A percentile compares a stretch with the other conserved stretches of the same genome.
These are phyloP conservation scores for Phoenoteleia sp. DNA, from an alignment of 2,888 invertebrate genomes.

Conservation along the genomic window DNA sequence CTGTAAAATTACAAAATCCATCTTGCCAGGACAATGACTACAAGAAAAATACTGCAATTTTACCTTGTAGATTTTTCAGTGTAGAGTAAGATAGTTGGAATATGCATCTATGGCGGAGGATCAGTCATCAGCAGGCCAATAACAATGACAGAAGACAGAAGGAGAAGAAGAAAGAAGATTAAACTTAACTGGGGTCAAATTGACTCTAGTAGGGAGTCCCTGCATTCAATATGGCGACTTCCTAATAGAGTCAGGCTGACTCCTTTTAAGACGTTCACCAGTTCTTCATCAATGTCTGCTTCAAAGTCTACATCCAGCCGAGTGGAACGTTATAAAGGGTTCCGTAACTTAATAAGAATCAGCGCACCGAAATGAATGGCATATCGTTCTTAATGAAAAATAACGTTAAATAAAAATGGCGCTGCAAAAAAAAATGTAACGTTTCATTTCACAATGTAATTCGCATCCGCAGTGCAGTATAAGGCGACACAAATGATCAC, in stretches of 20 bases:
- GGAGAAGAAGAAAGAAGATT: conserved; percentile 83
- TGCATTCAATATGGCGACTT: conserved; percentile 94
- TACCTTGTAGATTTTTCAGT: conserved; percentile 6
- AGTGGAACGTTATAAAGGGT: conserved; percentile 69
- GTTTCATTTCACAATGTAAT: conserved; percentile 4
- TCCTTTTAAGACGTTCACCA: conserved; percentile 92
- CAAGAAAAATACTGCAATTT: too few relatives aligned
- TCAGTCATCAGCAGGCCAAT: conserved; percentile 4
- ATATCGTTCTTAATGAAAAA: not conserved
- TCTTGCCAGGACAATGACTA: too few relatives aligned
- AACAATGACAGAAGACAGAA: conserved; percentile 15
- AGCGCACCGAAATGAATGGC: not conserved
- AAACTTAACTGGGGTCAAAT: conserved; percentile 96
- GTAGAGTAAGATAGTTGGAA: too few relatives aligned
- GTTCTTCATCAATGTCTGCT: conserved; percentile 71
- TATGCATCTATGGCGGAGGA: conserved; percentile 29
- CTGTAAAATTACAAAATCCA: too few relatives aligned
- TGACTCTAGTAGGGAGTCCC: conserved; percentile 99
- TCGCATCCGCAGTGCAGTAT: conserved; percentile 36
- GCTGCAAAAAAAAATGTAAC: not conserved
- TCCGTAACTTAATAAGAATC: conserved; percentile 50
- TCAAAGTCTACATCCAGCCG: conserved; percentile 62
- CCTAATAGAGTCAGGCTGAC: conserved; percentile 99
- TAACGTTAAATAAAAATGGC: not conserved
- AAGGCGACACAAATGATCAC: conserved; percentile 23